Base-by-base conservation (phyloP, 2,888 invertebrate species). In the Macrosoma leucophasiata region DNA sequence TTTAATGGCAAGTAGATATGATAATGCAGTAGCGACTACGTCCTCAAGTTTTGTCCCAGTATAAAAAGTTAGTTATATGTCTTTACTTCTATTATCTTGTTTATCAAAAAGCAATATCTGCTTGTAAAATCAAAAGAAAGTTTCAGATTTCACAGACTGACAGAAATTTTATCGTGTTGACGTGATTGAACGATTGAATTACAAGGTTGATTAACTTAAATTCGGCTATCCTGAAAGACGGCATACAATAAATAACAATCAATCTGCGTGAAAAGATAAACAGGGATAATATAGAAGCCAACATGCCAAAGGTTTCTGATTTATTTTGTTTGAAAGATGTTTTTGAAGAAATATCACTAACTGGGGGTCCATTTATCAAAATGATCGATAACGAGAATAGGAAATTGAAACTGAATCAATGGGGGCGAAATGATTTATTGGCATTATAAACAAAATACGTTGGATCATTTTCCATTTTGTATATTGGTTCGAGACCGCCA, bases 331-430 rank as follows among this genome's bases (percentile, higher is more conserved):
- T 68, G 69, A 74, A 74, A 55, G 67, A 70, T 63, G 66, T 63
- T 65, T 67, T 60, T 69, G 73, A 71, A 67, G 62, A 70, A 76
- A 73, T 63, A 68, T 38, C 39, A 63, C 62, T 63, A 56, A 52
- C 51, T 22, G 15, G 12, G 19, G 24, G 43, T 74, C 77, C 78
- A 79, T 84, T 78, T 79, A 79, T 82, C 81, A 82, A 79, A 52
- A 74, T 65, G 65, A 62, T 70, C 77, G 73, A 78, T 79, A 82
- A 81, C 78, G 76, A 75, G 72, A 67, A 71, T 72, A 71, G 79
- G 76, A 78, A 82, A 84, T 82, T 84, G 82, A 78, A 82, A 72
- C 68, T 62, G 62, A 79, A 71, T 78, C 78, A 73, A 70, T 64
- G 62, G 71, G 68, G 73, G 74, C 73, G 64, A 68, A 68, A 74